Evolutionary conservation across 1,140 invertebrate genomes (phyloP), one percentile per base, ranked within the genome.

Genomic region (Conopomorpha cramerella): DNA sequence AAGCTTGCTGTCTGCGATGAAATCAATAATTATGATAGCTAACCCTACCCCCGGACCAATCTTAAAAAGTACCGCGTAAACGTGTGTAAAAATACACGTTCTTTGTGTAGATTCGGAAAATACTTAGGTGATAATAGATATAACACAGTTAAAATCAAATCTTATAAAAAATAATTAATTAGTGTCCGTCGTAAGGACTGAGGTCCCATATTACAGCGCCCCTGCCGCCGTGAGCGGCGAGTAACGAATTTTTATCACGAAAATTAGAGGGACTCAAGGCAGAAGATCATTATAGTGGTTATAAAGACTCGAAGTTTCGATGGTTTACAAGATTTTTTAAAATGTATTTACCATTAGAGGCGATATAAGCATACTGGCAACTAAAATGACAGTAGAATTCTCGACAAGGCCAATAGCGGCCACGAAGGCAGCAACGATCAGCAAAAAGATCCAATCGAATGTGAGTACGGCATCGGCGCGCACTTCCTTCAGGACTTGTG

Each of bases 341-440:
- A 3, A 6, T 8, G 27, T 25, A 16, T 61, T 70, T 73, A 86
- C 86, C 88, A 91, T 91, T 2, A 91, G 64, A 0, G 89, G 89
- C 0, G 88, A 91, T 17, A 91, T 85, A 1, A 91, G 71, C 88
- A 91, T 91, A 51, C 86, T 88, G 18, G 88, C 88, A 2, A 90
- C 86, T 16, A 91, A 52, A 41, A 84, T 79, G 8, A 90, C 83
- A 6, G 84, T 84, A 46, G 85, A 91, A 56, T 91, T 87, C 59
- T 94, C 91, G 2, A 90, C 79, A 18, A 94, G 70, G 8, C 91
- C 91, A 34, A 92, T 78, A 4, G 85, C 78, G 10, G 81, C 80
- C 8, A 83, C 51, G 13, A 80, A 88, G 78, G 84, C 86, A 12
- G 88, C 88, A 1, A 88, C 80, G 10, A 88, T 54, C 0, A 89